Evolutionary conservation across 2,888 invertebrate genomes (phyloP).

Genomic region (Amiota minor): DNA sequence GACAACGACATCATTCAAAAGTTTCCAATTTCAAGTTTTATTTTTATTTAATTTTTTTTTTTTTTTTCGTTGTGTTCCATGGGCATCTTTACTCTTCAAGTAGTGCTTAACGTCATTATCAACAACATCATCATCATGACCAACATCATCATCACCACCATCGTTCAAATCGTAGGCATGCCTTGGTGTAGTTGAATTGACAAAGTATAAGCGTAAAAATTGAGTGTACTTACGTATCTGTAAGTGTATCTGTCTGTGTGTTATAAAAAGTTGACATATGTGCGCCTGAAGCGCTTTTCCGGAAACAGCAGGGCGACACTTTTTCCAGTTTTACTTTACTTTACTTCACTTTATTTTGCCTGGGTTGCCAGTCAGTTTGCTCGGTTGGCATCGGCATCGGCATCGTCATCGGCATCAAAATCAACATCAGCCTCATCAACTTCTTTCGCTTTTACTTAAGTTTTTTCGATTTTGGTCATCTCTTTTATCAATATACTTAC

Average conservation of each 20-base stretch:
- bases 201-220: conserved; percentile 34
- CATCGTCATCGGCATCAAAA: neutral
- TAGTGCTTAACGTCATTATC: conserved; percentile 28
- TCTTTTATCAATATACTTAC: conserved; percentile 39
- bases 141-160: conserved; percentile 33
- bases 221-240: conserved; percentile 17
- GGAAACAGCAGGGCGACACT: conserved; percentile 70
- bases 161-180: conserved; percentile 34
- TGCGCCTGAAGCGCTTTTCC: conserved; percentile 71
- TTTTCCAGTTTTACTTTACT: conserved; percentile 50
- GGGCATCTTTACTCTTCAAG: conserved; percentile 50
- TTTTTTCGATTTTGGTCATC: conserved; percentile 51
- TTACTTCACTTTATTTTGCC: neutral
- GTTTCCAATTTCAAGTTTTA: conserved; percentile 71
- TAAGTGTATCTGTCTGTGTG: conserved; percentile 16
- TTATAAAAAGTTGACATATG: conserved; percentile 73
- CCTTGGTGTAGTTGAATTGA: neutral
- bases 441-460: conserved; percentile 16
- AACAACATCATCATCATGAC: conserved; percentile 43
- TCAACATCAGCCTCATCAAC: neutral
- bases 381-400: neutral
- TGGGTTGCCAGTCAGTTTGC: neutral
- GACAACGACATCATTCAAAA: conserved; percentile 49
- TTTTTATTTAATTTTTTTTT: too few species aligned
- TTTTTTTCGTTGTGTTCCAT: conserved; percentile 35